Conservation (phyloP, 1,140 invertebrate genomes). For the Dreissena polymorpha region DNA sequence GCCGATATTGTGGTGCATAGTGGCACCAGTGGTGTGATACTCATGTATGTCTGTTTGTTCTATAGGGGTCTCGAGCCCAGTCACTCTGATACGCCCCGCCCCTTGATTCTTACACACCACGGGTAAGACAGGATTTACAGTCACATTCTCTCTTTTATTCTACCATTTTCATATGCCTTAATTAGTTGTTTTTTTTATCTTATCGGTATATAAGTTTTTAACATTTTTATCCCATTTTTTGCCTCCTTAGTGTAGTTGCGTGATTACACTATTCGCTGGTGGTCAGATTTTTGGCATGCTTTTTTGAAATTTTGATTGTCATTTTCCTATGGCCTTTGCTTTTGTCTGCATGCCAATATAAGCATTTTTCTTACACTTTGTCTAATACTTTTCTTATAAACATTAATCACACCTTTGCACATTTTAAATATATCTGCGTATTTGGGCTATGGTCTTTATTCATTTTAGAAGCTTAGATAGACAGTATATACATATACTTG, state of each 20-base stretch:
- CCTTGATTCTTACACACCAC: slow-evolving; percentile 32
- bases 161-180: slow-evolving; percentile 28
- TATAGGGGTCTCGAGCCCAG: slow-evolving; percentile 45
- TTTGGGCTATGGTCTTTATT: no score
- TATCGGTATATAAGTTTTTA: not conserved
- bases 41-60: slow-evolving; percentile 31
- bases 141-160: slow-evolving; percentile 37
- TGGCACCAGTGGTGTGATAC: not conserved
- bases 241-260: no score
- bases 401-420: not conserved
- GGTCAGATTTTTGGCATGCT: slow-evolving; percentile 25
- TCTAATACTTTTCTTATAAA: slow-evolving; percentile 4
- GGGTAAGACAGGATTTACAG: slow-evolving; percentile 36
- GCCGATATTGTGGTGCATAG: no score
- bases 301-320: slow-evolving; percentile 8
- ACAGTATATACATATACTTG: no score
- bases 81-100: slow-evolving; percentile 46
- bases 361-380: slow-evolving; percentile 9
- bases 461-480: no score
- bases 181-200: not conserved
- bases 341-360: not conserved
- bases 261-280: not conserved
- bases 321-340: not conserved
- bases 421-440: not conserved
- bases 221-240: slow-evolving; percentile 15